Evolutionary conservation across 2,113 vertebrate genomes (phyloP), one percentile per base, ranked within the genome.

Genomic region (Coturnix japonica): DNA sequence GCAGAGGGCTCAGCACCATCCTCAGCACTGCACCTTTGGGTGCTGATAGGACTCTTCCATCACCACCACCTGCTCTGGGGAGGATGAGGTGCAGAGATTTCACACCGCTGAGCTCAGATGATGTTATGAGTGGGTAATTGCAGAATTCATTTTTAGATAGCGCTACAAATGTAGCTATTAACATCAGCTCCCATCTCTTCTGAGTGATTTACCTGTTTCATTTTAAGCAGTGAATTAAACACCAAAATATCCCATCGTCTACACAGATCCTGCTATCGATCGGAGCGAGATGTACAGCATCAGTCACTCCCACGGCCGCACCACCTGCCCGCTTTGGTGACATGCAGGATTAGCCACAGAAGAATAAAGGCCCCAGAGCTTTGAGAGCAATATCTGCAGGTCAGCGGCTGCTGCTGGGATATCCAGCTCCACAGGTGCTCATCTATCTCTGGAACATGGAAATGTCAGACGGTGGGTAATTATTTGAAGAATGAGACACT

Each of bases 181-280:
- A 67, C 85, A 83, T 35, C 94, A 60, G 12, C 73, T 88, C 82
- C 12, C 73, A 25, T 86, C 90, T 77, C 82, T 79, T 69, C 79
- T 0, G 71, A 87, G 94, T 95, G 95, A 95, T 96, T 96, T 96
- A 96, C 92, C 90, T 83, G 90, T 33, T 86, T 87, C 85, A 72
- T 92, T 91, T 70, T 53, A 59, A 41, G 61, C 39, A 37, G 74
- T 13, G 91, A 94, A 89, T 93, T 93, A 83, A 91, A 73, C 84
- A 69, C 91, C 79, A 85, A 85, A 84, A 63, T 77, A 93, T 65
- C 78, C 78, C 19, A 3, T 7, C 54, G 79, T 56, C 89, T 63
- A 5, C 53, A 41, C 49, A 15, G 8, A 25, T 73, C 23, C 35
- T 0, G 26, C 0, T 64, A 70, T 86, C 35, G 94, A 93, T 73